phyloP scores from a whole-genome alignment of 1,140 invertebrate species.

The Augochlora pura region DNA sequence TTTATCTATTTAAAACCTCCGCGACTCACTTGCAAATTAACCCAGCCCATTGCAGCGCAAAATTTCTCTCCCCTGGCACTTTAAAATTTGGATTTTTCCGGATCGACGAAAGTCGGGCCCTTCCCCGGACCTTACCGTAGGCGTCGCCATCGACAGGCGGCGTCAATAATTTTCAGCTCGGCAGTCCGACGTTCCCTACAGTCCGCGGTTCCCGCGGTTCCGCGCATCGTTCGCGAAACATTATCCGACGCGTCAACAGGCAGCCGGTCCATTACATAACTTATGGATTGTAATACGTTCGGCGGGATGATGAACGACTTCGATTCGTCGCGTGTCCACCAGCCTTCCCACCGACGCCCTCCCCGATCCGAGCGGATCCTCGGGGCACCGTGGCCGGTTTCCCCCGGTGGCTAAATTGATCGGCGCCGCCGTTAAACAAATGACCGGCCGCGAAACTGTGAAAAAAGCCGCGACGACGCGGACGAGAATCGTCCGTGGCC shows the following conservation, averaged over 20 bases:
- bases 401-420: neutral
- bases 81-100: too few species aligned
- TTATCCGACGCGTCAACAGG: conserved; percentile 22
- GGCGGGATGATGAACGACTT: neutral
- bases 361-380: neutral
- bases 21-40: too few species aligned
- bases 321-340: neutral
- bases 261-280: conserved; percentile 27
- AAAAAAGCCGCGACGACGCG: neutral
- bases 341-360: too few species aligned
- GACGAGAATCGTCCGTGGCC: neutral
- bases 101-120: too few species aligned
- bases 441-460: neutral
- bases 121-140: conserved; percentile 13
- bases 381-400: neutral
- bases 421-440: neutral
- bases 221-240: conserved; percentile 26
- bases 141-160: conserved; percentile 42
- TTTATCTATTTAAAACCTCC: too few species aligned
- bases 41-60: too few species aligned
- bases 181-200: neutral
- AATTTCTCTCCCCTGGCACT: too few species aligned
- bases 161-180: conserved; percentile 52
- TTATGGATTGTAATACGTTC: conserved; percentile 16
- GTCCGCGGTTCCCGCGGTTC: neutral